These are phyloP conservation scores for Xestia rhomboidea DNA, from an alignment of 2,888 invertebrate species.

Conservation along the genomic window DNA sequence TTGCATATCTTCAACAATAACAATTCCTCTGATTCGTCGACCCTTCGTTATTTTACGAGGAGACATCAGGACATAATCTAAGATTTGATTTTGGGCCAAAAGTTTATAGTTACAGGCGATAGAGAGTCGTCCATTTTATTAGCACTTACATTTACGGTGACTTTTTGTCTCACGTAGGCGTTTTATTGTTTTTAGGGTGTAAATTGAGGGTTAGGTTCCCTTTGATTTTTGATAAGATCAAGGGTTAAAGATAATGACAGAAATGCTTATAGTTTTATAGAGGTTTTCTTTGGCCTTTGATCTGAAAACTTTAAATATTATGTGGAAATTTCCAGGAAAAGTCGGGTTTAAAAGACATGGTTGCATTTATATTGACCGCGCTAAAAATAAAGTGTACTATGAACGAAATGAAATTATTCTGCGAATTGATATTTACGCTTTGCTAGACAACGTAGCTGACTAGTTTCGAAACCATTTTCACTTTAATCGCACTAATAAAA, in stretches of 20 bases:
- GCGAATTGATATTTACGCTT: background rate
- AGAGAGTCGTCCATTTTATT: conserved; percentile 57
- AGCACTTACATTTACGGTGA: conserved; percentile 44
- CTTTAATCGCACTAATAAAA: background rate
- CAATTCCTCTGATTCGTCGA: conserved; percentile 75
- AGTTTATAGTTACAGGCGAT: conserved; percentile 63
- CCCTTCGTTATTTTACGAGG: conserved; percentile 79
- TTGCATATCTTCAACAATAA: conserved; percentile 81
- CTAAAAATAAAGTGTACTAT: background rate
- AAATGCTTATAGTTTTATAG: conserved; percentile 36
- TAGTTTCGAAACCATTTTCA: background rate
- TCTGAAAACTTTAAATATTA: background rate
- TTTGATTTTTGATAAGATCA: conserved; percentile 48
- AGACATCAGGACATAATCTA: conserved; percentile 73
- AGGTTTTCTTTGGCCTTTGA: background rate
- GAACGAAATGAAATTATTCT: background rate
- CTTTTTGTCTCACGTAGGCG: conserved; percentile 48
- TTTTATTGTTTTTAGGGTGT: conserved; percentile 60
- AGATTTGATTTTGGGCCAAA: conserved; percentile 69
- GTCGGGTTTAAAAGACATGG: background rate
- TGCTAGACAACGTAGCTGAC: background rate
- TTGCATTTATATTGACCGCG: background rate
- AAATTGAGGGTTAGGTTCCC: conserved; percentile 38
- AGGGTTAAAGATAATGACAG: conserved; percentile 17
- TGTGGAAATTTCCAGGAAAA: too few species aligned